A percentile compares a stretch with the other conserved stretches of the same genome.
Evolutionary conservation across 2,113 vertebrate genomes (phyloP).

Genomic region (Oryzias melastigma): DNA sequence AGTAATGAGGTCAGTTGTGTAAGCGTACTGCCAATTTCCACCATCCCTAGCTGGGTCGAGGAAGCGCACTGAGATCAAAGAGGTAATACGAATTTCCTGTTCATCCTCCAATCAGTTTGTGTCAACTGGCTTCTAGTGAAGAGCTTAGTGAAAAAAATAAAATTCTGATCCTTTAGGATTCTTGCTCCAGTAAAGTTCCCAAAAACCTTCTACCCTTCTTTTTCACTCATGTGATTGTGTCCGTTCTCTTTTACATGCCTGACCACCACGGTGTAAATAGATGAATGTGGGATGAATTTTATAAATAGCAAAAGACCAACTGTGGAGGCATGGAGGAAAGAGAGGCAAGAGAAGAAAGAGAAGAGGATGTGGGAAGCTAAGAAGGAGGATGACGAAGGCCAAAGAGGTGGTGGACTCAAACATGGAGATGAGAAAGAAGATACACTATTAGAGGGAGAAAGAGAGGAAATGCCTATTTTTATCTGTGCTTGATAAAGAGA

Average conservation of each 20-base stretch:
- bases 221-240: conserved; percentile 1
- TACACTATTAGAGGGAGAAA: conserved; percentile 28
- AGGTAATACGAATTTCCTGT: too few relatives aligned
- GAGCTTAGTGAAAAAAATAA: too few relatives aligned
- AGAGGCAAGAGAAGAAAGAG: conserved; percentile 17
- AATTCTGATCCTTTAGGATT: neutral
- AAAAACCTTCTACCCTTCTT: neutral
- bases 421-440: conserved; percentile 44
- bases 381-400: conserved; percentile 44
- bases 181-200: neutral
- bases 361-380: conserved; percentile 38
- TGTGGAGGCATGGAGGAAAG: conserved; percentile 24
- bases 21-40: too few relatives aligned
- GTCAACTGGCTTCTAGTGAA: too few relatives aligned
- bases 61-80: too few relatives aligned
- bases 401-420: conserved; percentile 37
- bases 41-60: too few relatives aligned
- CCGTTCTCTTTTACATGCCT: conserved; percentile 23
- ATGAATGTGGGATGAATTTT: conserved; percentile 68
- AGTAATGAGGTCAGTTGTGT: too few relatives aligned
- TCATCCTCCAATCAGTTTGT: too few relatives aligned
- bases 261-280: conserved; percentile 38
- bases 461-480: conserved; percentile 67
- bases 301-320: conserved; percentile 61
- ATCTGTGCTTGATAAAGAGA: conserved; percentile 34